Evolutionary conservation across 2,888 invertebrate genomes (phyloP).

Genomic region (Adela reaumurella): DNA sequence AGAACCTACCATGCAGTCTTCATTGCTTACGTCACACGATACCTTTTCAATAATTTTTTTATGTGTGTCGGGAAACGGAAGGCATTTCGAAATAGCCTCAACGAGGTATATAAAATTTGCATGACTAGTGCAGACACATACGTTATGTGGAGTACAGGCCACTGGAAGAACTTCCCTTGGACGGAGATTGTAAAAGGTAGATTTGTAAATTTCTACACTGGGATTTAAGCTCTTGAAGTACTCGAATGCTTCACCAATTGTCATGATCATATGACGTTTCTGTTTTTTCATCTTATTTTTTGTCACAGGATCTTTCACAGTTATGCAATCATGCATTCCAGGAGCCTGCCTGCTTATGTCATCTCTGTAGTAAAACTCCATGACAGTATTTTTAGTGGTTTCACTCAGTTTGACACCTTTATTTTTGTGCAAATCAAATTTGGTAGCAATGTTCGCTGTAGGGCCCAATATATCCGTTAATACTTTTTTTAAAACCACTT

Average conservation of each 20-base stretch:
- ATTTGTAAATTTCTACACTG: not conserved
- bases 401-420: not conserved
- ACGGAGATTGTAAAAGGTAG: not conserved
- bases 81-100: not conserved
- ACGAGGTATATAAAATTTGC: constrained; percentile 4
- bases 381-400: not conserved
- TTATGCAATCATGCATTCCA: not conserved
- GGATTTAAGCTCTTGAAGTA: constrained; percentile 4
- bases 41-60: no score
- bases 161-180: constrained; percentile 2
- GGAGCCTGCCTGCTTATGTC: constrained; percentile 1
- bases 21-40: no score
- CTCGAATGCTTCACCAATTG: constrained; percentile 2
- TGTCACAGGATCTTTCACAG: not conserved
- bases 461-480: not conserved
- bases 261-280: constrained; percentile 4
- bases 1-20: no score
- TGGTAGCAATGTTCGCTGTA: no score
- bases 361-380: constrained; percentile 1
- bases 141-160: constrained; percentile 3
- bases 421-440: no score
- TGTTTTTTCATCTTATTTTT: constrained; percentile 2
- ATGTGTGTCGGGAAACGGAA: not conserved
- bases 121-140: constrained; percentile 4
- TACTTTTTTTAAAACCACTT: constrained; percentile 3